phyloP scores from a whole-genome alignment of 1,140 invertebrate genomes.

The Drosophila sturtevanti region DNA sequence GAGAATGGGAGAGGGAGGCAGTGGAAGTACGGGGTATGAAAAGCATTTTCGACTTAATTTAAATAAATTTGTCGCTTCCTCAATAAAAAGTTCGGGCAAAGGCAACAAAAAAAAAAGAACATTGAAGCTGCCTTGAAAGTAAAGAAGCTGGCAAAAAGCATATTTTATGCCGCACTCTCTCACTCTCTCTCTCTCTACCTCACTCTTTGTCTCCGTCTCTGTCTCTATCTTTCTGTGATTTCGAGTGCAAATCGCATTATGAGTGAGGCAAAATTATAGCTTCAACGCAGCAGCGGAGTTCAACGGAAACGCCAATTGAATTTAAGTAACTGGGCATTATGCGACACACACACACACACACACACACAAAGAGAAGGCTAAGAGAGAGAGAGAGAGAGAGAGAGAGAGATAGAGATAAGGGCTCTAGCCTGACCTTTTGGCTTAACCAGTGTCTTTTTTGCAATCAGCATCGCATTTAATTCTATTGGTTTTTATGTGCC shows the following conservation, averaged over 20 bases:
- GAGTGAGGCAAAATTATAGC: conserved; percentile 30
- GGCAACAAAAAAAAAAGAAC: conserved; percentile 30
- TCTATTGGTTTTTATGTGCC: conserved; percentile 66
- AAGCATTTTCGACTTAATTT: conserved; percentile 74
- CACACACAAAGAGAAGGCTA: not conserved
- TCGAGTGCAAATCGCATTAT: conserved; percentile 72
- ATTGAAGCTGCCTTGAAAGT: conserved; percentile 29
- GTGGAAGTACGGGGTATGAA: not conserved
- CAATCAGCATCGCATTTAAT: conserved; percentile 68
- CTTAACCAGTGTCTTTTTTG: conserved; percentile 15
- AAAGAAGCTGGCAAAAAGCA: conserved; percentile 16
- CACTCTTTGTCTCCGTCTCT: not conserved
- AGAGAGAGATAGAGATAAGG: too few species aligned
- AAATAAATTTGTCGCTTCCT: conserved; percentile 80
- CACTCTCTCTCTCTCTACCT: not conserved
- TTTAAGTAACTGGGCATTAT: conserved; percentile 72
- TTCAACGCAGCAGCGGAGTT: conserved; percentile 26
- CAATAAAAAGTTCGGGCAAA: conserved; percentile 65
- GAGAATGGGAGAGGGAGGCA: conserved; percentile 17
- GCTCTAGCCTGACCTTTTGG: conserved; percentile 64
- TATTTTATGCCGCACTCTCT: conserved; percentile 5
- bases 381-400: too few species aligned
- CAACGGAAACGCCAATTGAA: conserved; percentile 77
- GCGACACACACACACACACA: not conserved
- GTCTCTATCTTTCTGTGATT: conserved; percentile 56